phyloP scores from a whole-genome alignment of 2,113 vertebrate species.

The Sphaerodactylus townsendi region DNA sequence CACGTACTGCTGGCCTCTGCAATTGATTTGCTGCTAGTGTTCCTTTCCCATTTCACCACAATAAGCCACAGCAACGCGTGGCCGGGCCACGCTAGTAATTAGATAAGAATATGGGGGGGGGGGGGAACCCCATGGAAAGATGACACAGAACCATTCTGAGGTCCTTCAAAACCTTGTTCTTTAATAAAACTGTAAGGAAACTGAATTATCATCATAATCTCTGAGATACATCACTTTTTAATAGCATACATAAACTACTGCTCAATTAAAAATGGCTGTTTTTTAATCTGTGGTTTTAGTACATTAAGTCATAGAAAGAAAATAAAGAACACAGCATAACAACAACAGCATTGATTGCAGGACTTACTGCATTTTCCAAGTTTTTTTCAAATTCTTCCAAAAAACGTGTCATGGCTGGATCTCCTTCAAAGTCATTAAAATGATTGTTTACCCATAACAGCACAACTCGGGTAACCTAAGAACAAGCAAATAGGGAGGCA shows the following conservation, averaged over 20 bases:
- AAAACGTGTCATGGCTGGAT: constrained; percentile 92
- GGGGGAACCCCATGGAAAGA: background rate
- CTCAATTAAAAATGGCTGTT: background rate
- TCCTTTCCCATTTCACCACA: too few species aligned
- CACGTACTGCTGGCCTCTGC: too few species aligned
- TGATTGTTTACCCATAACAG: constrained; percentile 98
- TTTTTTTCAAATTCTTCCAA: constrained; percentile 94
- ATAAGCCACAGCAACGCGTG: too few species aligned
- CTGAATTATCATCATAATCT: accelerated
- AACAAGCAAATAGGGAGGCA: background rate
- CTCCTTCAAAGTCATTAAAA: constrained; percentile 97
- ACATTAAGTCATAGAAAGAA: background rate
- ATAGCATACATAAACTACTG: background rate
- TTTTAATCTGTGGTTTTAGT: background rate
- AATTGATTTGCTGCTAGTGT: too few species aligned
- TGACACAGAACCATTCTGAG: background rate
- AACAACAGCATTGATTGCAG: background rate
- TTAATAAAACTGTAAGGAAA: background rate
- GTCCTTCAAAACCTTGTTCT: background rate
- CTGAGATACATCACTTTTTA: background rate
- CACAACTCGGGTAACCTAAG: constrained; percentile 92
- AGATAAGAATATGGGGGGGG: background rate
- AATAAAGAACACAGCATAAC: background rate
- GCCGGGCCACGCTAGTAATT: too few species aligned
- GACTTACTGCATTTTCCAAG: constrained; percentile 87